A percentile compares a stretch with the other conserved stretches of the same genome.
phyloP scores from a whole-genome alignment of 2,113 vertebrate genomes.

The Piliocolobus tephrosceles region DNA sequence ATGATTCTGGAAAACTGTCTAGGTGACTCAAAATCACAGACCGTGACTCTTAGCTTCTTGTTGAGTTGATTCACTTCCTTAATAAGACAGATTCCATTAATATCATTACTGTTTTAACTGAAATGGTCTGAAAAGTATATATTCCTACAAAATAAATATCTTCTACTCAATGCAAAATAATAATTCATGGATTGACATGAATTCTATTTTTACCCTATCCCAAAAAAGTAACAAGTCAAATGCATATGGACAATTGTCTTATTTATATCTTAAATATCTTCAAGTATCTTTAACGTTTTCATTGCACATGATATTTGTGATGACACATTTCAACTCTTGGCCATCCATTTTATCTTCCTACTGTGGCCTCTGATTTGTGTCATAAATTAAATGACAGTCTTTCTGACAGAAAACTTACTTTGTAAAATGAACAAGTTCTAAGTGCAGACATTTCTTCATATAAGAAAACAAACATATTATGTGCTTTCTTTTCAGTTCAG shows the following conservation, averaged over 20 bases:
- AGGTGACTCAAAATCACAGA: constrained; percentile 32
- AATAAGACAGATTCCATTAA: not conserved
- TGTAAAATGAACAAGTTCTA: not conserved
- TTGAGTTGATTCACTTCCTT: constrained; percentile 15
- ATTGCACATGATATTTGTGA: not conserved
- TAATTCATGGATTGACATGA: constrained; percentile 23
- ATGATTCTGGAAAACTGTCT: constrained; percentile 16
- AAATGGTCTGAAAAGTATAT: constrained; percentile 17
- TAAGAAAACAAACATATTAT: constrained; percentile 25
- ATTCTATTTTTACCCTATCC: not conserved
- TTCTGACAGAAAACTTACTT: constrained; percentile 4
- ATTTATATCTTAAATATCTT: constrained; percentile 27
- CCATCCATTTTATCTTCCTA: constrained; percentile 32
- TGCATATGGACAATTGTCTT: not conserved
- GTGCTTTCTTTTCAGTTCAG: constrained; percentile 42
- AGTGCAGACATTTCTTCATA: not conserved
- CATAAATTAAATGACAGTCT: not conserved
- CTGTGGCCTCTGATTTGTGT: not conserved
- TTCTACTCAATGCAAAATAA: constrained; percentile 22
- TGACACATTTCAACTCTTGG: constrained; percentile 2
- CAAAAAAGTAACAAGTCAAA: constrained; percentile 19
- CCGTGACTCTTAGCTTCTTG: not conserved
- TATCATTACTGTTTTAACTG: constrained; percentile 17
- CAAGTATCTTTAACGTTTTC: not conserved
- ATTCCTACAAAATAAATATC: constrained; percentile 25